Evolutionary conservation across 2,113 vertebrate genomes (phyloP).

Genomic region (Oryzias javanicus): DNA sequence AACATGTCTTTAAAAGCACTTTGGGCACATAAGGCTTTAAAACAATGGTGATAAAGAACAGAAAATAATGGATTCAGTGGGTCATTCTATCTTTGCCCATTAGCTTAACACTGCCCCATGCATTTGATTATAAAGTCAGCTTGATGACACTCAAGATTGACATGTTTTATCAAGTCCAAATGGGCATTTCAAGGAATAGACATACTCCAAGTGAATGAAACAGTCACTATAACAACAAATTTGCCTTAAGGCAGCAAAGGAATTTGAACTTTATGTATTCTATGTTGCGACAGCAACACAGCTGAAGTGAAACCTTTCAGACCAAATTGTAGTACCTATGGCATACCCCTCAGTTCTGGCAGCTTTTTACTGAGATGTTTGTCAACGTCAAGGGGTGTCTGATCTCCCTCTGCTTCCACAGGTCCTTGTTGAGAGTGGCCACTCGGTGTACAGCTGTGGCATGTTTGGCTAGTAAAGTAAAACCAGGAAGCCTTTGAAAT

Average conservation of each 20-base stretch:
- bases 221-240: conserved; percentile 19
- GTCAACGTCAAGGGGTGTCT: conserved; percentile 65
- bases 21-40: conserved; percentile 57
- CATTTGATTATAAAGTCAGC: conserved; percentile 43
- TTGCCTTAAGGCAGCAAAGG: conserved; percentile 30
- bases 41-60: conserved; percentile 55
- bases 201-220: conserved; percentile 21
- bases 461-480: conserved; percentile 78
- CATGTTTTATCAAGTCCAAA: conserved; percentile 8
- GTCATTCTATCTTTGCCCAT: conserved; percentile 59
- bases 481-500: conserved; percentile 82
- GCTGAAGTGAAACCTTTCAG: conserved; percentile 56
- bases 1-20: conserved; percentile 67
- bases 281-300: conserved; percentile 59
- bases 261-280: conserved; percentile 38
- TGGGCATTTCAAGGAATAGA: conserved; percentile 14
- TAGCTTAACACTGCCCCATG: conserved; percentile 64
- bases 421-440: conserved; percentile 57
- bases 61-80: conserved; percentile 67
- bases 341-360: conserved; percentile 50
- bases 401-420: conserved; percentile 55
- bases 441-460: conserved; percentile 67
- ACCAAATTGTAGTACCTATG: conserved; percentile 59
- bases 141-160: conserved; percentile 44
- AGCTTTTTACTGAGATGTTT: conserved; percentile 67